A percentile compares a stretch with the other conserved stretches of the same genome.
Evolutionary conservation across 2,113 vertebrate genomes (phyloP).

Genomic region (Riparia riparia): DNA sequence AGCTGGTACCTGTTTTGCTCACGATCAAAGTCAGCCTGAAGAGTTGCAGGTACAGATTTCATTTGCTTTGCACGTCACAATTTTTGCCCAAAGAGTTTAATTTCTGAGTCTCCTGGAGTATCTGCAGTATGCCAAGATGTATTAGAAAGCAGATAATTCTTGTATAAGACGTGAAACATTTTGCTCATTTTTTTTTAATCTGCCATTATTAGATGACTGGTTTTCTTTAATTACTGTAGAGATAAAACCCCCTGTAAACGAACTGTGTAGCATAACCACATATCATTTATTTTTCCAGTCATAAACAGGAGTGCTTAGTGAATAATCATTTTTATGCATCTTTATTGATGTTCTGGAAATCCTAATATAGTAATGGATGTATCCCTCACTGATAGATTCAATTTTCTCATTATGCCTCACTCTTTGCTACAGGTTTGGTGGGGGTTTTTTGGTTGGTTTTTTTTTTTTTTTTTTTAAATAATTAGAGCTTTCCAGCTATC

Average conservation of each 20-base stretch:
- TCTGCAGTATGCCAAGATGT: neutral
- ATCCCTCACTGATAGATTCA: neutral
- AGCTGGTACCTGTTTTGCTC: conserved; percentile 9
- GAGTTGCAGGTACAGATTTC: neutral
- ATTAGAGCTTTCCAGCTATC: neutral
- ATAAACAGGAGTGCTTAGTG: neutral
- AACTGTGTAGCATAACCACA: neutral
- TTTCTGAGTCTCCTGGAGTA: neutral
- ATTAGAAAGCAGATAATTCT: neutral
- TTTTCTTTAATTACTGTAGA: neutral
- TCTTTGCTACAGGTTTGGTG: neutral
- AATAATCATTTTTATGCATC: neutral
- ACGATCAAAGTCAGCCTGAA: neutral
- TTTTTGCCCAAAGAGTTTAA: neutral
- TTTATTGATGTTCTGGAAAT: neutral
- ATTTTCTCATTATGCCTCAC: neutral
- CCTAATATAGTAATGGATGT: neutral
- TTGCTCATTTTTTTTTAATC: neutral
- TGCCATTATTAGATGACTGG: neutral
- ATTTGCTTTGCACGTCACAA: neutral
- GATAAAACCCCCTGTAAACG: neutral
- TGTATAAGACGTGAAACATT: neutral
- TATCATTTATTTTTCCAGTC: neutral
- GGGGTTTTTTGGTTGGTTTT: too few species aligned
- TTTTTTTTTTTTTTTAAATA: neutral